Conservation (phyloP, 2,888 invertebrate species). For the Dexiosoma caninum region DNA sequence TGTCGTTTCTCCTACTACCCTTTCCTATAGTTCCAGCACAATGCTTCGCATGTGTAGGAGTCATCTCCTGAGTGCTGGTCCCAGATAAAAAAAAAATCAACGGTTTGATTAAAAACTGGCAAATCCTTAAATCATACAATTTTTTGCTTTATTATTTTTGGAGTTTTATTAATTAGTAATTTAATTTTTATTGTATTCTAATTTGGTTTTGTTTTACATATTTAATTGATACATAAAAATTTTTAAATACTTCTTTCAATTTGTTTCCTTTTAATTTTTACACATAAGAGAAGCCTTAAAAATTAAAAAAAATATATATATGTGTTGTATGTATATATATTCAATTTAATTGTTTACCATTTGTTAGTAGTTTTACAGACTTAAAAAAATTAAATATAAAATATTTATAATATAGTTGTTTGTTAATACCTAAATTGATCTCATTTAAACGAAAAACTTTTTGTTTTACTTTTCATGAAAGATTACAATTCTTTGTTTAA, state of each 20-base stretch:
- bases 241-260: slow-evolving; percentile 19
- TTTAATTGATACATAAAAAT: slow-evolving; percentile 50
- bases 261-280: slow-evolving; percentile 30
- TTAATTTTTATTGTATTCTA: slow-evolving; percentile 27
- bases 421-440: slow-evolving; percentile 17
- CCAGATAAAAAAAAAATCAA: too few species aligned
- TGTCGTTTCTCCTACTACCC: too few species aligned
- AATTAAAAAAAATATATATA: slow-evolving; percentile 29
- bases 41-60: too few species aligned
- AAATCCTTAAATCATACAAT: not conserved
- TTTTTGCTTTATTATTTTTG: not conserved
- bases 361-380: slow-evolving; percentile 1
- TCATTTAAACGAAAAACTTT: not conserved
- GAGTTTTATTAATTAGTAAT: slow-evolving; percentile 17
- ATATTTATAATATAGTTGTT: slow-evolving; percentile 18
- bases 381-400: slow-evolving; percentile 40
- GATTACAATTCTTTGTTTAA: not conserved
- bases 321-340: not conserved
- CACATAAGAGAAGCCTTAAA: slow-evolving; percentile 54
- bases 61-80: too few species aligned
- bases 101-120: too few species aligned
- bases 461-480: not conserved
- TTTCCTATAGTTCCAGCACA: too few species aligned
- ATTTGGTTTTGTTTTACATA: not conserved
- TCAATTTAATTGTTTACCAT: slow-evolving; percentile 15